Conservation (phyloP, 2,888 invertebrate genomes). For the Megastigmus dorsalis region DNA sequence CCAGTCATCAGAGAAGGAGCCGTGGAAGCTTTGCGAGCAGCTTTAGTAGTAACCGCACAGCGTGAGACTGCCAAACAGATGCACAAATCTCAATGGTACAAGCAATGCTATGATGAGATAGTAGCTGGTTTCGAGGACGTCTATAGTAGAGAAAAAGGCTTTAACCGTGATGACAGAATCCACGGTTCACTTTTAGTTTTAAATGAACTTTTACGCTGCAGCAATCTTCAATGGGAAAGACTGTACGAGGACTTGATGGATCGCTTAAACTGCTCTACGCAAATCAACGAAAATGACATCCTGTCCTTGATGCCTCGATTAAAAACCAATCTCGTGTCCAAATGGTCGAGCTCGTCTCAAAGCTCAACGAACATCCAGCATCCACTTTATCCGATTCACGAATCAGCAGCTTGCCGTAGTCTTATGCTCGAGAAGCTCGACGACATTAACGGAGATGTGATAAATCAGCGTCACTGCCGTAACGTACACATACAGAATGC, state of each 20-base stretch:
- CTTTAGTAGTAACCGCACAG: constrained; percentile 95
- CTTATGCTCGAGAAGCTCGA: constrained; percentile 90
- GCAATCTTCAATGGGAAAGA: constrained; percentile 91
- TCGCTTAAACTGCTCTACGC: constrained; percentile 74
- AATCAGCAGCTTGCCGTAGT: constrained; percentile 90
- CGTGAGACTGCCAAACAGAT: constrained; percentile 92
- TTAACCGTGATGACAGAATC: constrained; percentile 90
- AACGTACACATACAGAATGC: constrained; percentile 90
- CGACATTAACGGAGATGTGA: constrained; percentile 85
- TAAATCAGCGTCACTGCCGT: constrained; percentile 85
- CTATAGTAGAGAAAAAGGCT: constrained; percentile 82
- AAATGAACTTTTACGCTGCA: constrained; percentile 94
- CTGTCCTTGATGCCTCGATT: constrained; percentile 79
- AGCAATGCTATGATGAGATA: constrained; percentile 94
- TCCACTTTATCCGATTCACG: constrained; percentile 78
- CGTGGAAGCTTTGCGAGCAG: constrained; percentile 94
- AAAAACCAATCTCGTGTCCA: constrained; percentile 78
- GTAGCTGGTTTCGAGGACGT: constrained; percentile 85
- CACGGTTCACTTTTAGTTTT: constrained; percentile 95
- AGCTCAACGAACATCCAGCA: constrained; percentile 63
- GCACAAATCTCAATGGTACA: constrained; percentile 93
- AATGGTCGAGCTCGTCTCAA: constrained; percentile 67
- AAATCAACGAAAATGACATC: constrained; percentile 76
- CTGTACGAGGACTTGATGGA: constrained; percentile 85
- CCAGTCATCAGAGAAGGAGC: constrained; percentile 93